A percentile compares a stretch with the other conserved stretches of the same genome.
Evolutionary conservation across 2,797 vertebrate species (phyloP).

Genomic region (Pseudomugil gertrudae): DNA sequence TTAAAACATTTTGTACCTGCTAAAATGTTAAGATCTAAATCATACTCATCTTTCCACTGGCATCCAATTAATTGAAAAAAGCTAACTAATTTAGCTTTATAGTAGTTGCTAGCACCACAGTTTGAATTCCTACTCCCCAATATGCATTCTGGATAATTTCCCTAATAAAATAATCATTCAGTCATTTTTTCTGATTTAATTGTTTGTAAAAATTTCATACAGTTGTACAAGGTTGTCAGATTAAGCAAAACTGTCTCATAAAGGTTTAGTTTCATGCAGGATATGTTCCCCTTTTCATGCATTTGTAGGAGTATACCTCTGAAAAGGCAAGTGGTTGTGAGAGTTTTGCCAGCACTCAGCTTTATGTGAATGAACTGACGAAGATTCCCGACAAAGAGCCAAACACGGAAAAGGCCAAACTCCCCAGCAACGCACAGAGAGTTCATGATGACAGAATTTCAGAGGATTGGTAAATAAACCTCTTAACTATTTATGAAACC

Average conservation of each 20-base stretch:
- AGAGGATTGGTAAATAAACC: conserved; percentile 68
- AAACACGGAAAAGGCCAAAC: conserved; percentile 18
- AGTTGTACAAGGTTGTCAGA: neutral
- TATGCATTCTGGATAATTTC: too few species aligned
- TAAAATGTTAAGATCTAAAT: neutral
- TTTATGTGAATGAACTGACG: conserved; percentile 33
- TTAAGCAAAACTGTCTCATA: neutral
- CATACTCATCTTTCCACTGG: too few species aligned
- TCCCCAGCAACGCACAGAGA: conserved; percentile 31
- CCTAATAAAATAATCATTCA: too few species aligned
- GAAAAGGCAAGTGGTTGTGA: conserved; percentile 60
- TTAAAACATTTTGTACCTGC: neutral
- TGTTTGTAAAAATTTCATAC: too few species aligned
- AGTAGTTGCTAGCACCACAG: too few species aligned
- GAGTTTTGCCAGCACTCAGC: conserved; percentile 42
- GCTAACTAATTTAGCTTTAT: neutral
- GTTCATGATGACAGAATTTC: conserved; percentile 50
- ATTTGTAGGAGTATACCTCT: conserved; percentile 75
- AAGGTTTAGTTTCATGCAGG: accelerated
- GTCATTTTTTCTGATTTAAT: too few species aligned
- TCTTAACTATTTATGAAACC: neutral
- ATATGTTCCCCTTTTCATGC: neutral
- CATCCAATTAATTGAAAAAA: neutral
- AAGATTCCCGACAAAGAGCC: conserved; percentile 27
- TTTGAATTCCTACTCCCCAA: too few species aligned